Evolutionary conservation across 2,888 invertebrate genomes (phyloP), one percentile per base, ranked within the genome.

Genomic region (Euplagia quadripunctaria): DNA sequence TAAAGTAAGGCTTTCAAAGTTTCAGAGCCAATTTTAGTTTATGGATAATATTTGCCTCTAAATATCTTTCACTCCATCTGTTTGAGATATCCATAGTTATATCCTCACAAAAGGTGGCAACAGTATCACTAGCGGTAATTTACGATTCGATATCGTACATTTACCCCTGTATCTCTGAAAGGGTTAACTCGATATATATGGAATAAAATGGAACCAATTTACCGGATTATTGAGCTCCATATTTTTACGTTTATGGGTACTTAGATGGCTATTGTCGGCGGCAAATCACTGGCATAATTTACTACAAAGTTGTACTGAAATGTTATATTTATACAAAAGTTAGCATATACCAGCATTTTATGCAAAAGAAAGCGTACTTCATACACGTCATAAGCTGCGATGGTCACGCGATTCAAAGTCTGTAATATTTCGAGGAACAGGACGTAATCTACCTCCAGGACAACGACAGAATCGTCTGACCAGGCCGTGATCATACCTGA

Each of bases 121-220:
- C 31, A 78, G 74, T 72, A 71, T 66, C 68, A 68, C 7, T 52
- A 16, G 49, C 20, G 51, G 73, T 78, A 81, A 74, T 81, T 83
- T 80, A 80, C 69, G 71, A 71, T 31, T 61, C 20, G 63, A 55
- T 49, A 76, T 42, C 83, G 74, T 70, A n/a, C 81, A 74, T 71
- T 72, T 71, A 81, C 74, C 64, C 71, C 17, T 20, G 55, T 58
- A 42, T 41, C 16, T 43, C 14, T 7, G 17, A 16, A 12, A 61
- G 68, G 68, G 73, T 67, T 80, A 63, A 64, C 61, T 69, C 16
- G 41, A 68, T 31, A 14, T 20, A 61, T 61, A 20, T 31, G 31
- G 31, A 58, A 31, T 31, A 31, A 9, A 8, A 46, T 46, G 43
- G 6, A 46, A 46, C 43, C 31, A 61, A 31, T 31, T 31, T 31